These are phyloP conservation scores for Aphelocoma coerulescens DNA, from an alignment of 2,113 vertebrate genomes.

Conservation along the genomic window DNA sequence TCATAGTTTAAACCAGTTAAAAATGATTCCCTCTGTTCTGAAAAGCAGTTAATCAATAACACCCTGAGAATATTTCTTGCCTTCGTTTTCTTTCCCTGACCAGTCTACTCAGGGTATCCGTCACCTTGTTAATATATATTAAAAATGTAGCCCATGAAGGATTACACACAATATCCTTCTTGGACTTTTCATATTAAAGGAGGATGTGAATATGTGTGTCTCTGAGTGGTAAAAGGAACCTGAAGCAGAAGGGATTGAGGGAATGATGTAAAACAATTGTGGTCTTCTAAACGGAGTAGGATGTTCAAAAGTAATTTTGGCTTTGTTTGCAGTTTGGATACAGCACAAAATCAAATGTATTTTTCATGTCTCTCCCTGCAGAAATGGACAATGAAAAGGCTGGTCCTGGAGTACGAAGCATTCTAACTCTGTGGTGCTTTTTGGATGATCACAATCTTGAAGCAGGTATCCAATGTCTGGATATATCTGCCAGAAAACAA, in stretches of 20 bases:
- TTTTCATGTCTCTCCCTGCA: neutral
- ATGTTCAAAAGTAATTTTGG: neutral
- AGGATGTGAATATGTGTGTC: neutral
- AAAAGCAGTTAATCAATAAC: slow-evolving; percentile 65
- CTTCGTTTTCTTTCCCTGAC: slow-evolving; percentile 24
- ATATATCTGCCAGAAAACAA: neutral
- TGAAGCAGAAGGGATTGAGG: neutral
- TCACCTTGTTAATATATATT: slow-evolving; percentile 24
- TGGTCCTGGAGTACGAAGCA: neutral
- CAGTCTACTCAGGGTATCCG: neutral
- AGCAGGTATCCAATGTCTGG: neutral
- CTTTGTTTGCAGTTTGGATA: neutral
- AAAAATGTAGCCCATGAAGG: neutral
- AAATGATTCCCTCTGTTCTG: slow-evolving; percentile 59
- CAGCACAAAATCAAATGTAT: neutral
- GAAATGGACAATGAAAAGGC: neutral
- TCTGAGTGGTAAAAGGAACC: neutral
- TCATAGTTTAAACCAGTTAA: slow-evolving; percentile 64
- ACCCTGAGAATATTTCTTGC: slow-evolving; percentile 58
- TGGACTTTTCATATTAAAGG: neutral
- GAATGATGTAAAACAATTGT: neutral
- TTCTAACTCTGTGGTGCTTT: neutral
- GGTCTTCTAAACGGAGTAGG: neutral
- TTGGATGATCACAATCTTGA: neutral
- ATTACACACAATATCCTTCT: neutral